Evolutionary conservation across 2,113 vertebrate species (phyloP).

Genomic region (Indicator maculatus): DNA sequence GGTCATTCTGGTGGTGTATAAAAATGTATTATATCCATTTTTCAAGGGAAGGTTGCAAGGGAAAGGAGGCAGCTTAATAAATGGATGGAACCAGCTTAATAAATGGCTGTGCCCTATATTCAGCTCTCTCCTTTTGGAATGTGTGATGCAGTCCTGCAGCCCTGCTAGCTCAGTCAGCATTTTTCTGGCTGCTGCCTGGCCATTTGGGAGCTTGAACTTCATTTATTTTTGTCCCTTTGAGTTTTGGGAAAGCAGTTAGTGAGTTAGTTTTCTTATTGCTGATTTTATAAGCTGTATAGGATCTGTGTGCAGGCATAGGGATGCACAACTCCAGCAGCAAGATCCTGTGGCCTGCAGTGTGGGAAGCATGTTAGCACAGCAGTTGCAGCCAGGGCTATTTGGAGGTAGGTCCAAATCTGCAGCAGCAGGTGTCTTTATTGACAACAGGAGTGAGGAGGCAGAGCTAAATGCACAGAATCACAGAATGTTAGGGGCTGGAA

Average conservation of each 20-base stretch:
- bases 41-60: background rate
- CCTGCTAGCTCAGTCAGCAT: background rate
- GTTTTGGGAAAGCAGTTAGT: background rate
- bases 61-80: constrained; percentile 1
- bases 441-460: background rate
- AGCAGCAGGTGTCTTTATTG: background rate
- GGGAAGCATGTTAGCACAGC: rapidly evolving
- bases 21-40: background rate
- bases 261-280: background rate
- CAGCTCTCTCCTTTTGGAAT: background rate
- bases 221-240: background rate
- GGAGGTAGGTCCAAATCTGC: background rate
- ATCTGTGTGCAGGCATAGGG: rapidly evolving
- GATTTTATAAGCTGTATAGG: background rate
- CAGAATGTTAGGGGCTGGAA: no score
- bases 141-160: background rate
- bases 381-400: rapidly evolving
- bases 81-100: background rate
- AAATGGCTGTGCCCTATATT: background rate
- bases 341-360: rapidly evolving
- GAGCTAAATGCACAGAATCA: background rate
- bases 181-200: background rate
- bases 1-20: background rate
- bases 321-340: background rate
- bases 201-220: background rate